These are phyloP conservation scores for Augochlora pura DNA, from an alignment of 1,140 invertebrate species.

Conservation along the genomic window DNA sequence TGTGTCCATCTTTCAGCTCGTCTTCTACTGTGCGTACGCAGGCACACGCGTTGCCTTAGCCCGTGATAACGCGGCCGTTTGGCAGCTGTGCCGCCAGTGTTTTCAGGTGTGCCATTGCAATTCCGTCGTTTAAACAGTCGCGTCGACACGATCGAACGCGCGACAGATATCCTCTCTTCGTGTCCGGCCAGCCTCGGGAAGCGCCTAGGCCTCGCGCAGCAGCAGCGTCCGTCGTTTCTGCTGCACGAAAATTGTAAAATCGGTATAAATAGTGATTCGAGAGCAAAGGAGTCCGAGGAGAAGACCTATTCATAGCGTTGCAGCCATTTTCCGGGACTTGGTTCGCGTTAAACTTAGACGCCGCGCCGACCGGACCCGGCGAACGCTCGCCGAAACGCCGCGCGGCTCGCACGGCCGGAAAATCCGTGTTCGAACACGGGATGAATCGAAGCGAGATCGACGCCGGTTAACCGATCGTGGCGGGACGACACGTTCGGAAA, in stretches of 20 bases:
- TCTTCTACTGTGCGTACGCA: background rate
- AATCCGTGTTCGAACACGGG: slow-evolving; percentile 14
- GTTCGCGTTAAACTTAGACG: slow-evolving; percentile 70
- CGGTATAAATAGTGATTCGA: slow-evolving; percentile 66
- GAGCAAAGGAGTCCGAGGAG: slow-evolving; percentile 65
- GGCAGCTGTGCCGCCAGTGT: too few species aligned
- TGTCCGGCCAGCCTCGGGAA: too few species aligned
- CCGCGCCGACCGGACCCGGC: slow-evolving; percentile 47
- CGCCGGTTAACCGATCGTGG: too few species aligned
- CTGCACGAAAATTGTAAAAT: slow-evolving; percentile 44
- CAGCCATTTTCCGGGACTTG: slow-evolving; percentile 74
- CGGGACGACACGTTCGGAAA: too few species aligned
- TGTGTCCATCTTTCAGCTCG: slow-evolving; percentile 17
- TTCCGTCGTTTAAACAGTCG: too few species aligned
- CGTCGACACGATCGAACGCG: slow-evolving; percentile 10
- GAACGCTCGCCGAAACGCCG: slow-evolving; percentile 18
- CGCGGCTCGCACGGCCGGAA: slow-evolving; percentile 45
- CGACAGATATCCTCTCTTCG: too few species aligned
- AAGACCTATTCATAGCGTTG: slow-evolving; percentile 72
- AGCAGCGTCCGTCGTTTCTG: background rate
- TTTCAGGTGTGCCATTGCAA: too few species aligned
- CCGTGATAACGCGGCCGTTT: too few species aligned
- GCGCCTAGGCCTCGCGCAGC: too few species aligned
- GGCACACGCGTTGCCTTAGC: too few species aligned
- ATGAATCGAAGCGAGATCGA: background rate